These are phyloP conservation scores for Crypturellus tataupa DNA, from an alignment of 2,797 vertebrate genomes.

Conservation along the genomic window DNA sequence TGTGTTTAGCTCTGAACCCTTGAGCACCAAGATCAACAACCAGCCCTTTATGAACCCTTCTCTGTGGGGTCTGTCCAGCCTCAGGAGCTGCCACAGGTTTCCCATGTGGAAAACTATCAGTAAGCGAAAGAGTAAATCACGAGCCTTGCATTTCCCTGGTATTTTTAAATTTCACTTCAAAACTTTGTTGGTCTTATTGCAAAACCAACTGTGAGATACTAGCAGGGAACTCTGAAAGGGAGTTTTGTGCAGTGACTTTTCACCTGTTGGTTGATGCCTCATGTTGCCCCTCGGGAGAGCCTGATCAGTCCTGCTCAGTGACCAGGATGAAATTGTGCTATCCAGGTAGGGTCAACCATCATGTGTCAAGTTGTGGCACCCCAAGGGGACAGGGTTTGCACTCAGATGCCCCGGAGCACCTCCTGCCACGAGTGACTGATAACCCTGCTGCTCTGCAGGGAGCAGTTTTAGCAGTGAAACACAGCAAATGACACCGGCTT, in stretches of 20 bases:
- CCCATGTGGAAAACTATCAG: constrained; percentile 3
- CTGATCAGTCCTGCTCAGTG: neutral
- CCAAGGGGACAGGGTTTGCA: neutral
- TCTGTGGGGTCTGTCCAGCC: neutral
- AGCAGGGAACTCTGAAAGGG: neutral
- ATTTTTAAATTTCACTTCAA: neutral
- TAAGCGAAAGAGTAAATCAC: neutral
- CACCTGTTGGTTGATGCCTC: neutral
- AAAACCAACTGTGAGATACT: neutral
- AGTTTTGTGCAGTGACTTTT: neutral
- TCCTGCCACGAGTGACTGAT: neutral
- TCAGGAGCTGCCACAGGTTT: neutral
- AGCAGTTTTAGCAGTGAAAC: neutral
- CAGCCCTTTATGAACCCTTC: neutral
- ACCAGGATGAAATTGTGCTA: neutral
- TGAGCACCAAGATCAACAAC: neutral
- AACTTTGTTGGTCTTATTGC: neutral
- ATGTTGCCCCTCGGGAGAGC: neutral
- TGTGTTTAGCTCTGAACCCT: constrained; percentile 16
- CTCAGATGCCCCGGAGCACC: neutral
- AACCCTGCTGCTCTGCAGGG: constrained; percentile 6
- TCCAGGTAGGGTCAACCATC: neutral
- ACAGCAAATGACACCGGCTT: neutral
- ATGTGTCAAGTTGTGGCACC: neutral
- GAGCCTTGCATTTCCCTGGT: neutral